These are phyloP conservation scores for Crossocerus cetratus DNA, from an alignment of 2,888 invertebrate species.

Conservation along the genomic window DNA sequence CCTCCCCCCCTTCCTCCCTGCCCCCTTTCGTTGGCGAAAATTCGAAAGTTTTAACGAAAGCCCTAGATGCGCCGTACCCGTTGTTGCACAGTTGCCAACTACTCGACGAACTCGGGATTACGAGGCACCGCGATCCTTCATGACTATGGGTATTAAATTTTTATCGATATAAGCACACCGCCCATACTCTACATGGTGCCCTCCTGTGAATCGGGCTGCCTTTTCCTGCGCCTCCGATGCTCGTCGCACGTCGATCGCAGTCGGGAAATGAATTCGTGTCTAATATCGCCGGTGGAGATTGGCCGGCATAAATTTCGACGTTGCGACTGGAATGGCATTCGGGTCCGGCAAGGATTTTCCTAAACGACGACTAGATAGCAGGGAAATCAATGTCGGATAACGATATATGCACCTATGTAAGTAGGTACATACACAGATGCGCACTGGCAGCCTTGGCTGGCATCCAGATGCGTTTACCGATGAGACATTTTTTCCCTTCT, in stretches of 20 bases:
- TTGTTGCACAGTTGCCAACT: not conserved
- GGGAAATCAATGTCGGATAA: conserved; percentile 56
- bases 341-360: conserved; percentile 35
- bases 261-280: conserved; percentile 14
- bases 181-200: not conserved
- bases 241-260: not conserved
- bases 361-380: conserved; percentile 41
- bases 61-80: not conserved
- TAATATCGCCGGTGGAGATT: conserved; percentile 8
- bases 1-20: no score
- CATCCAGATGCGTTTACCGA: conserved; percentile 61
- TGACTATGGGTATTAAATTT: not conserved
- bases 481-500: conserved; percentile 49
- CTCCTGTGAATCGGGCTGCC: no score
- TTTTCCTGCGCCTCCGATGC: no score
- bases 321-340: conserved; percentile 23
- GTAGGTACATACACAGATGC: conserved; percentile 32
- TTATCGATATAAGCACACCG: not conserved
- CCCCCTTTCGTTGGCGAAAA: not conserved
- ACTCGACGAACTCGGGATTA: not conserved
- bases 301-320: not conserved
- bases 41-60: conserved; percentile 2
- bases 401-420: no score
- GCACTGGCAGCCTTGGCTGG: conserved; percentile 39
- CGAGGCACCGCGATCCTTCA: not conserved